phyloP scores from a whole-genome alignment of 2,888 invertebrate species.

The Agonopterix alstromeriana region DNA sequence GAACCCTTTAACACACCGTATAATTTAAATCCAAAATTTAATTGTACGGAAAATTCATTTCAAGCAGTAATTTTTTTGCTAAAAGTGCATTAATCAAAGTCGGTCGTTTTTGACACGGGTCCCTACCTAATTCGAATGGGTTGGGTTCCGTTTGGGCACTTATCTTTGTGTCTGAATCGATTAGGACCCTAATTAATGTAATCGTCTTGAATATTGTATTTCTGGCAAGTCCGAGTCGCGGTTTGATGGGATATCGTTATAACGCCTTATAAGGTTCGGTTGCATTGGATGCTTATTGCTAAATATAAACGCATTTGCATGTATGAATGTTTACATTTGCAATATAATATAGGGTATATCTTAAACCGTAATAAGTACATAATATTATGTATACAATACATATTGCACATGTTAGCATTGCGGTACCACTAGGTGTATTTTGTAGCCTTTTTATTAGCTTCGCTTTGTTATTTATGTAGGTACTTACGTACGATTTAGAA shows the following conservation, averaged over 20 bases:
- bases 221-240: background rate
- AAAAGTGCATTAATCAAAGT: constrained; percentile 24
- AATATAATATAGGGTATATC: too few relatives aligned
- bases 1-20: constrained; percentile 4
- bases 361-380: too few relatives aligned
- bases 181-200: constrained; percentile 36
- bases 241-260: too few relatives aligned
- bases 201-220: constrained; percentile 17
- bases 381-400: too few relatives aligned
- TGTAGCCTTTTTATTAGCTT: too few relatives aligned
- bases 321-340: too few relatives aligned
- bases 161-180: constrained; percentile 13
- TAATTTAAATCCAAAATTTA: constrained; percentile 17
- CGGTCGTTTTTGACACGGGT: constrained; percentile 12
- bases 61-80: constrained; percentile 17
- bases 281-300: too few relatives aligned
- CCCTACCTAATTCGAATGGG: constrained; percentile 10
- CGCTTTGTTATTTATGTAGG: too few relatives aligned
- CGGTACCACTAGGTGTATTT: too few relatives aligned
- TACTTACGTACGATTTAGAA: too few relatives aligned
- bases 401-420: too few relatives aligned
- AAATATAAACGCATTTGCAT: too few relatives aligned
- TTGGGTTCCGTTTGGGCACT: constrained; percentile 1
- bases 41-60: constrained; percentile 16
- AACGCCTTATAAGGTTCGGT: background rate